These are phyloP conservation scores for Anguilla rostrata DNA, from an alignment of 2,113 vertebrate species.

Conservation along the genomic window DNA sequence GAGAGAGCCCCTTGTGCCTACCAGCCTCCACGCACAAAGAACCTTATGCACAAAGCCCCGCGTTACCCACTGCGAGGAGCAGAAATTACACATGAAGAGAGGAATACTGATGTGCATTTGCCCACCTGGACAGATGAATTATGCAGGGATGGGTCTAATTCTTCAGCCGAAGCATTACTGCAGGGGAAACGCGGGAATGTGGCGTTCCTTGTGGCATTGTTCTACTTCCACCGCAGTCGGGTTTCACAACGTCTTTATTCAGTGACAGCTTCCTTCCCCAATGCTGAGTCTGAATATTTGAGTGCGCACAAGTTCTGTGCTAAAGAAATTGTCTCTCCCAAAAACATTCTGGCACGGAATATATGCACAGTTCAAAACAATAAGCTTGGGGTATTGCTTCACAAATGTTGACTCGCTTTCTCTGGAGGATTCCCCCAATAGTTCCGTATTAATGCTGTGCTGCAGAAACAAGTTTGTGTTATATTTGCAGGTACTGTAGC, in stretches of 20 bases:
- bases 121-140: constrained; percentile 74
- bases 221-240: neutral
- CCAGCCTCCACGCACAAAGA: constrained; percentile 47
- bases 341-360: neutral
- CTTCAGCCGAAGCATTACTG: neutral
- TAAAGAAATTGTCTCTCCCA: neutral
- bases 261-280: neutral
- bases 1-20: neutral
- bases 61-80: constrained; percentile 50
- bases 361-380: neutral
- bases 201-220: neutral
- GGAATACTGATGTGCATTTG: constrained; percentile 75
- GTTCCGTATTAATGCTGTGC: neutral
- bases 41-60: constrained; percentile 60
- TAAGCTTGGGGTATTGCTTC: neutral
- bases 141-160: constrained; percentile 73
- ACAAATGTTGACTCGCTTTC: neutral
- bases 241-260: neutral
- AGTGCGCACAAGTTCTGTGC: neutral
- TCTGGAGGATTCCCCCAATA: neutral
- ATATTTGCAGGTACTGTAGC: neutral
- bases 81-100: constrained; percentile 74
- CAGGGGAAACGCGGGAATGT: neutral
- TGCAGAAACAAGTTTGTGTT: neutral
- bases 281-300: neutral